Evolutionary conservation across 1,140 invertebrate genomes (phyloP).

Genomic region (Diprion similis): DNA sequence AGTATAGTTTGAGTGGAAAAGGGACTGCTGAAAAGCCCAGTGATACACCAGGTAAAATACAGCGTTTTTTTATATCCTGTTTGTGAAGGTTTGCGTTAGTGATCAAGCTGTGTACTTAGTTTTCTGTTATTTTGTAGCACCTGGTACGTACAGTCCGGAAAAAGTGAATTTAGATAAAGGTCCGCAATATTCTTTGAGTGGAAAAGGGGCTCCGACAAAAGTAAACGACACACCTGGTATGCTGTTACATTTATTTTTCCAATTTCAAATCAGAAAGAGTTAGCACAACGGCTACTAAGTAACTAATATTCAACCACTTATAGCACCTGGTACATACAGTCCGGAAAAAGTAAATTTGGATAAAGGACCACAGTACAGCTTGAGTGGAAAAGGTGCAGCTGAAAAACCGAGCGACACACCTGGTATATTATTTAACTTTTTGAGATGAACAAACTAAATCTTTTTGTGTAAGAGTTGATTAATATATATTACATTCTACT

Average conservation of each 20-base stretch:
- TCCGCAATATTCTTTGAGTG: slow-evolving; percentile 38
- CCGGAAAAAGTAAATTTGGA: slow-evolving; percentile 72
- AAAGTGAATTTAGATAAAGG: slow-evolving; percentile 33
- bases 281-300: not conserved
- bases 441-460: slow-evolving; percentile 14
- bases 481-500: slow-evolving; percentile 6
- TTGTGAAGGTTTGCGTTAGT: too few relatives aligned
- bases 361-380: slow-evolving; percentile 67
- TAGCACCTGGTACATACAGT: slow-evolving; percentile 62
- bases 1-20: slow-evolving; percentile 65
- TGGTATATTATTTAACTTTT: slow-evolving; percentile 27
- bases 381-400: slow-evolving; percentile 59
- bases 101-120: not conserved
- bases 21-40: slow-evolving; percentile 59
- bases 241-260: slow-evolving; percentile 25
- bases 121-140: slow-evolving; percentile 30
- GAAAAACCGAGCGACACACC: slow-evolving; percentile 43
- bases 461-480: not conserved
- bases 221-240: slow-evolving; percentile 49
- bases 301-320: slow-evolving; percentile 16
- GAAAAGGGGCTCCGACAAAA: slow-evolving; percentile 37
- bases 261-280: too few relatives aligned
- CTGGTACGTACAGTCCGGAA: slow-evolving; percentile 39
- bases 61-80: not conserved
- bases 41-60: slow-evolving; percentile 51